phyloP scores from a whole-genome alignment of 2,113 vertebrate genomes.

The Labrus mixtus region DNA sequence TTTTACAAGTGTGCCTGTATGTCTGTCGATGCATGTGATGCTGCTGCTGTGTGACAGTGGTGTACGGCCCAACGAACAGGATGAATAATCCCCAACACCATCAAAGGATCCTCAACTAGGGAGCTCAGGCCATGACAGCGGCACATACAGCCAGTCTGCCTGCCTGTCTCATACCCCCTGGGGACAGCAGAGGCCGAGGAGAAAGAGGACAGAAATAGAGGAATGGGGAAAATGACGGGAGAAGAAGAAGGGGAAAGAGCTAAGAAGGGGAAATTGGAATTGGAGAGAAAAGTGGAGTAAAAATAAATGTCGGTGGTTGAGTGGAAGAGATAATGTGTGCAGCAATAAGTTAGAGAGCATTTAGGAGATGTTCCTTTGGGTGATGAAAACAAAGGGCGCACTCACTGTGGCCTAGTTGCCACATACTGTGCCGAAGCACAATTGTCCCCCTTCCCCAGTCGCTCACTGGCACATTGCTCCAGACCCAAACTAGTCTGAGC shows the following conservation, averaged over 20 bases:
- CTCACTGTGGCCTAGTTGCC: no score
- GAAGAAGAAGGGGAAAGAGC: conserved; percentile 51
- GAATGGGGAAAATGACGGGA: conserved; percentile 58
- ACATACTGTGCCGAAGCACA: no score
- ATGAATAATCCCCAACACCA: conserved; percentile 80
- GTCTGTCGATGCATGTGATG: conserved; percentile 52
- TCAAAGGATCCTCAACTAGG: conserved; percentile 77
- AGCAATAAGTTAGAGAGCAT: conserved; percentile 38
- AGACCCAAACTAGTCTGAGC: no score
- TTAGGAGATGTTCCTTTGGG: conserved; percentile 29
- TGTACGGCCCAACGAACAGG: conserved; percentile 67
- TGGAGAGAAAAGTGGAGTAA: conserved; percentile 46
- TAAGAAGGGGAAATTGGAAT: conserved; percentile 61
- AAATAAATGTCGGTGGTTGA: conserved; percentile 27
- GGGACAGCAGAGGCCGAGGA: conserved; percentile 67
- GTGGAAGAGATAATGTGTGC: conserved; percentile 46
- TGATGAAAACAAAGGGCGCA: conserved; percentile 36
- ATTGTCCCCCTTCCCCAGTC: no score
- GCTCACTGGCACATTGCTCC: no score
- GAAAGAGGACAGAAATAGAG: conserved; percentile 59
- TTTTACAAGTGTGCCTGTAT: conserved; percentile 43
- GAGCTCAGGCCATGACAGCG: conserved; percentile 76
- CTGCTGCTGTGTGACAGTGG: conserved; percentile 67
- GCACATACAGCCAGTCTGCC: conserved; percentile 64
- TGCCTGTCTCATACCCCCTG: conserved; percentile 69